Percentiles rank a stretch among this genome's conserved stretches.
Conservation (phyloP, 2,888 invertebrate species). For the Operophtera brumata region DNA sequence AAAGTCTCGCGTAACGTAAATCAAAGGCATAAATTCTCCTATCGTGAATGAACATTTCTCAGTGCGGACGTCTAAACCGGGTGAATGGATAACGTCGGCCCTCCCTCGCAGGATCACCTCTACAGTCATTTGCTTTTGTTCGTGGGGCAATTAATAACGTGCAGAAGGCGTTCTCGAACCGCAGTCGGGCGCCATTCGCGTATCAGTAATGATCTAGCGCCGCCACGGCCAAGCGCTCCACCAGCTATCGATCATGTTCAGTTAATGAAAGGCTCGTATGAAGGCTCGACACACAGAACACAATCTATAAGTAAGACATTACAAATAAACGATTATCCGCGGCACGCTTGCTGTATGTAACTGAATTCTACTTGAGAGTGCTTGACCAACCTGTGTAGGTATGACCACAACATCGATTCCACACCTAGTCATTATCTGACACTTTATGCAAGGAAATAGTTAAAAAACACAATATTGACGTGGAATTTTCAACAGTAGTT, state of each 20-base stretch:
- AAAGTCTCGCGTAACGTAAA: constrained; percentile 77
- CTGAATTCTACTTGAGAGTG: no score
- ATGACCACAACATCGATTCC: no score
- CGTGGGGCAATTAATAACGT: constrained; percentile 77
- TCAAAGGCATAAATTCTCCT: constrained; percentile 79
- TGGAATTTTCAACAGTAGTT: no score
- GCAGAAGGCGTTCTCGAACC: constrained; percentile 73
- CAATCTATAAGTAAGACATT: constrained; percentile 3
- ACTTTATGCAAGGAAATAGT: no score
- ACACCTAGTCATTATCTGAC: no score
- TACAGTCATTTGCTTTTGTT: constrained; percentile 80
- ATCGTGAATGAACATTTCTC: constrained; percentile 81
- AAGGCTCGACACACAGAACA: constrained; percentile 20
- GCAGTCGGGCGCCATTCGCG: constrained; percentile 66
- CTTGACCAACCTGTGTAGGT: no score
- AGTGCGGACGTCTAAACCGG: constrained; percentile 75
- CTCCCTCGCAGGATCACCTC: constrained; percentile 77
- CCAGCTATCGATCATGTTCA: constrained; percentile 67
- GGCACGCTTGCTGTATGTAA: not conserved
- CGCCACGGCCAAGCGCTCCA: constrained; percentile 49
- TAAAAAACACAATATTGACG: no score
- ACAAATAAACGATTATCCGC: not conserved
- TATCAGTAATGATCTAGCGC: constrained; percentile 75
- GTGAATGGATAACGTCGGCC: constrained; percentile 78
- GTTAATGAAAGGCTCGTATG: constrained; percentile 40